These are phyloP conservation scores for Tiliacea aurago DNA, from an alignment of 2,888 invertebrate genomes.

Conservation along the genomic window DNA sequence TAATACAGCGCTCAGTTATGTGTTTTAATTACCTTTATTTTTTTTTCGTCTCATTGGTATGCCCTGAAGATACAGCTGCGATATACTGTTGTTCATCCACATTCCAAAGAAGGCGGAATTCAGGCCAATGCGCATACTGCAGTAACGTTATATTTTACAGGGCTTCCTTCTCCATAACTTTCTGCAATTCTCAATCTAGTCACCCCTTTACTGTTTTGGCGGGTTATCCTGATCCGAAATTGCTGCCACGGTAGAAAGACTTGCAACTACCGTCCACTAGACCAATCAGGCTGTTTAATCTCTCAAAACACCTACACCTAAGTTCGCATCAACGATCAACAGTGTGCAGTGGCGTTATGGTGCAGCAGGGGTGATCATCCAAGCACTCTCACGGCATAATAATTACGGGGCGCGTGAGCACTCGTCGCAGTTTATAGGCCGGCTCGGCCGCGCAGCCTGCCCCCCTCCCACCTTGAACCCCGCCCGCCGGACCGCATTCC, in stretches of 20 bases:
- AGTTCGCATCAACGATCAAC: conserved; percentile 73
- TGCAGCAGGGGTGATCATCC: conserved; percentile 83
- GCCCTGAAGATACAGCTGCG: conserved; percentile 11
- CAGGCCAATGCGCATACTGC: not conserved
- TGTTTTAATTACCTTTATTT: conserved; percentile 39
- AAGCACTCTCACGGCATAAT: conserved; percentile 85
- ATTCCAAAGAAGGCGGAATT: not conserved
- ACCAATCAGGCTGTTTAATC: not conserved
- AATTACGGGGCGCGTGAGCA: conserved; percentile 78
- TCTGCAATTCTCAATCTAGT: too few relatives aligned
- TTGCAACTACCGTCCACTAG: not conserved
- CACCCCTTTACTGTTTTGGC: not conserved
- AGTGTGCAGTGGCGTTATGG: conserved; percentile 77
- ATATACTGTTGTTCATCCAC: not conserved
- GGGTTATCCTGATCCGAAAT: not conserved
- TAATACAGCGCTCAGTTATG: conserved; percentile 38
- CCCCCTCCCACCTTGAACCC: conserved; percentile 67
- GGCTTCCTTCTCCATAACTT: not conserved
- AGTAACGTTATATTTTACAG: not conserved
- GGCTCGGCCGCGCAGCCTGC: conserved; percentile 72
- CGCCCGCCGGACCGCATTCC: conserved; percentile 88
- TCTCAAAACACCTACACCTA: not conserved
- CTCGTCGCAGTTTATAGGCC: conserved; percentile 83
- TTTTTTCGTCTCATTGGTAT: conserved; percentile 38
- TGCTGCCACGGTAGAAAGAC: not conserved